A percentile compares a stretch with the other conserved stretches of the same genome.
Conservation (phyloP, 2,113 vertebrate genomes). For the Psilopogon haemacephalus region DNA sequence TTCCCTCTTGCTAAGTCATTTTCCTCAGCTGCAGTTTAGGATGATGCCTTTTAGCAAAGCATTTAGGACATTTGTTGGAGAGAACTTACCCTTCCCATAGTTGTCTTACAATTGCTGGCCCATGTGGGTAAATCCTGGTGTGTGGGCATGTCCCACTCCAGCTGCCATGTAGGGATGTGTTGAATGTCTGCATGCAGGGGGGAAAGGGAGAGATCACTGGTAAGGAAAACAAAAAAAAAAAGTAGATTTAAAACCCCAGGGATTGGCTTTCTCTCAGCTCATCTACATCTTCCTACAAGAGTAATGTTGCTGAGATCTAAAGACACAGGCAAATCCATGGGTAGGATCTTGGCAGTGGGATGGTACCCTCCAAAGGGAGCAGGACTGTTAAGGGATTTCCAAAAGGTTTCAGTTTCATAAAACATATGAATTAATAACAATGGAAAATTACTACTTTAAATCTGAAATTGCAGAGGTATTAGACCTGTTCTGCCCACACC, state of each 20-base stretch:
- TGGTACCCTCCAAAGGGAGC: background rate
- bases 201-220: background rate
- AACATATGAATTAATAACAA: background rate
- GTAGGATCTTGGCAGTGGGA: background rate
- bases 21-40: background rate
- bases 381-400: background rate
- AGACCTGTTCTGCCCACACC: background rate
- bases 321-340: background rate
- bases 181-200: background rate
- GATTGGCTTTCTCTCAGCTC: background rate
- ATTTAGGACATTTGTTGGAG: background rate
- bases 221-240: background rate
- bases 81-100: background rate
- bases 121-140: background rate
- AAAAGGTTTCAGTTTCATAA: background rate
- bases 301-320: background rate
- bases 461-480: background rate
- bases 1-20: background rate
- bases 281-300: background rate
- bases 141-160: background rate
- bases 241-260: background rate
- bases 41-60: background rate
- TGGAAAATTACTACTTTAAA: background rate
- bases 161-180: background rate
- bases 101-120: background rate